Base-by-base conservation (phyloP, 2,888 invertebrate genomes). In the Machimus rusticus region DNA sequence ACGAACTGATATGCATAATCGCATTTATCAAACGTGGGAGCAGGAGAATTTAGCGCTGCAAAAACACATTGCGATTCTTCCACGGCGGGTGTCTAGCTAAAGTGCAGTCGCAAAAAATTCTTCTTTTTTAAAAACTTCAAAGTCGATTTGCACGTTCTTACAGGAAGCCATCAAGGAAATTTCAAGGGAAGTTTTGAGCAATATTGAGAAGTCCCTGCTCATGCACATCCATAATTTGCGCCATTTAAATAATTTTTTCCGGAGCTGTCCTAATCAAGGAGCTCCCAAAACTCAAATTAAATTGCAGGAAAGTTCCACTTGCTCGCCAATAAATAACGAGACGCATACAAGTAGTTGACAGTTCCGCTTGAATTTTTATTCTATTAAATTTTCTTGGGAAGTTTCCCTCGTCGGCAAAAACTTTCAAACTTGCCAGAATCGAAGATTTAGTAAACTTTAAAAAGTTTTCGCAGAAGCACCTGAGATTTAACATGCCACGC, bases 381-480 rank as follows among this genome's bases (percentile, higher is more conserved):
- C 81, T 88, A 88, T 88, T 88, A 87, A 88, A 88, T 87, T 88
- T 87, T 87, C 86, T 84, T 57, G 74, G 74, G 43, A 86, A 88
- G 87, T 84, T 88, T 87, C 84, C 28, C 31, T 14, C 77, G 39
- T 37, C 77, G 19, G n/a, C 43, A 31, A 51, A 81, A 87, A 79
- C 79, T 87, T 78, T 79, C 37, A n/a, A 74, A 87, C 87, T 84
- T 87, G 87, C 84, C n/a, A 79, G 85, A 79, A 78, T 66, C 81
- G 66, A 87, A 78, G 87, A 88, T 88, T 88, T 87, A 88, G 88
- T 87, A 87, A 88, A 88, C 87, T 87, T 88, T 87, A 43, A 88
- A 88, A 87, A 77, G 51, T 51, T 88, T 88, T 84, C 55, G 12
- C 46, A 84, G 87, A 87, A 88, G 88, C 88, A 88, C 88, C 88